Conservation (phyloP, 1,140 invertebrate species). For the Scaptomyza graminum region DNA sequence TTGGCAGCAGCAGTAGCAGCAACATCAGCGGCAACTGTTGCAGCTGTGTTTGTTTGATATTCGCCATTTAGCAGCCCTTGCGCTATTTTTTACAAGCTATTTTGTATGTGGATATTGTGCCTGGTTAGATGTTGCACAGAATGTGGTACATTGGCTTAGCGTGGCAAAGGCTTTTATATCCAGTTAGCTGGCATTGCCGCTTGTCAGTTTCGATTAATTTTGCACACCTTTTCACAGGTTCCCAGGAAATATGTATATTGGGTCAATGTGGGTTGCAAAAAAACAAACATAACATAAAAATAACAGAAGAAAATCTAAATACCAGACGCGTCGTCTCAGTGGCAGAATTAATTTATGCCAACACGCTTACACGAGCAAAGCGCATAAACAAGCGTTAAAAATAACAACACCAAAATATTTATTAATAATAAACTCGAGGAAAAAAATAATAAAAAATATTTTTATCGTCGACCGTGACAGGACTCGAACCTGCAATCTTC, state of each 20-base stretch:
- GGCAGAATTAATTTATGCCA: conserved; percentile 24
- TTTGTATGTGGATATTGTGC: conserved; percentile 5
- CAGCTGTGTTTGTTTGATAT: conserved; percentile 23
- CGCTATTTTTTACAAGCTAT: too few relatives aligned
- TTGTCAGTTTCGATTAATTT: conserved; percentile 58
- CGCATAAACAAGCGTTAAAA: neutral
- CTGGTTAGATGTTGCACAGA: conserved; percentile 22
- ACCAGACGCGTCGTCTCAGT: neutral
- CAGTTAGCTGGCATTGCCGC: conserved; percentile 4
- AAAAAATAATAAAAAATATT: conserved; percentile 35
- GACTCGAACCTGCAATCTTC: conserved; percentile 95
- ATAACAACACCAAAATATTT: neutral
- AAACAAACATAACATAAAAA: too few relatives aligned
- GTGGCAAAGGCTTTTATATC: conserved; percentile 53
- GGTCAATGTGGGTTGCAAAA: conserved; percentile 40
- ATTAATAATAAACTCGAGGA: neutral
- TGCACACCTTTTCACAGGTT: too few relatives aligned
- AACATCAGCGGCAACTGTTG: conserved; percentile 1
- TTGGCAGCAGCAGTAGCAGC: conserved; percentile 22
- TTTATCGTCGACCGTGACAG: conserved; percentile 89
- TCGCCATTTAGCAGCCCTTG: conserved; percentile 22
- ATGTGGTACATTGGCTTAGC: conserved; percentile 41
- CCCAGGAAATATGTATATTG: conserved; percentile 10
- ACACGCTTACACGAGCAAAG: neutral
- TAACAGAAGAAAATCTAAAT: conserved; percentile 26